Evolutionary conservation across 2,888 invertebrate species (phyloP), one percentile per base, ranked within the genome.

Genomic region (Drosophila algonquin): DNA sequence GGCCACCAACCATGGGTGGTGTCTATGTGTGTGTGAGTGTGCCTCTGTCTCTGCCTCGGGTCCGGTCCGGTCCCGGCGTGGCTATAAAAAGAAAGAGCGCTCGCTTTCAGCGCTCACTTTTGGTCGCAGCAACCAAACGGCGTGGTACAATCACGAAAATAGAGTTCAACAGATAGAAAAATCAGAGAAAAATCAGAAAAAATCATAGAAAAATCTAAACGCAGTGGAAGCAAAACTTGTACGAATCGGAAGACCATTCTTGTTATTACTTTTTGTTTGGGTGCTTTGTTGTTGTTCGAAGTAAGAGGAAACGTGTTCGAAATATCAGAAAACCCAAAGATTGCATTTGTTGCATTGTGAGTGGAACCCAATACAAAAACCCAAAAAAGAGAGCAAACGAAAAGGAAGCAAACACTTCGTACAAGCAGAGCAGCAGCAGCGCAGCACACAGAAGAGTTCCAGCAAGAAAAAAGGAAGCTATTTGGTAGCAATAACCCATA

Each of bases 111-210:
- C 78, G 90, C 90, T 91, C 91, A 91, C 91, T 91, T 91, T 91
- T 91, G 83, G 89, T 91, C 87, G 79, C 90, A 90, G 85, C 87
- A 72, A 84, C 83, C 88, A 81, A 88, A 88, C 84, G 89, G 90
- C 78, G 75, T 63, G 85, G 79, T 84, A 53, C 80, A 35, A 35
- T 12, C 35, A 44, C 47, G 12, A 40, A 79, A 63, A 59, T 30
- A 65, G 44, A 40, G n/a, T 46, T 48, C 55, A 60, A 1, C 1
- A 24, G 10, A 14, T 24, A 56, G 46, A 56, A 53, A 27, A 27
- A 21, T 21, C 21, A 21, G 21, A 21, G 21, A 21, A 21, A 21
- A 21, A 3, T 27, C 18, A 64, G 48, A 46, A 46, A 32, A 46
- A 52, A 44, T 27, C 77, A 48, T 45, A 9, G 6, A 40, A 52